Conservation (phyloP, 2,797 vertebrate genomes). For the Rhodeus uyekii region DNA sequence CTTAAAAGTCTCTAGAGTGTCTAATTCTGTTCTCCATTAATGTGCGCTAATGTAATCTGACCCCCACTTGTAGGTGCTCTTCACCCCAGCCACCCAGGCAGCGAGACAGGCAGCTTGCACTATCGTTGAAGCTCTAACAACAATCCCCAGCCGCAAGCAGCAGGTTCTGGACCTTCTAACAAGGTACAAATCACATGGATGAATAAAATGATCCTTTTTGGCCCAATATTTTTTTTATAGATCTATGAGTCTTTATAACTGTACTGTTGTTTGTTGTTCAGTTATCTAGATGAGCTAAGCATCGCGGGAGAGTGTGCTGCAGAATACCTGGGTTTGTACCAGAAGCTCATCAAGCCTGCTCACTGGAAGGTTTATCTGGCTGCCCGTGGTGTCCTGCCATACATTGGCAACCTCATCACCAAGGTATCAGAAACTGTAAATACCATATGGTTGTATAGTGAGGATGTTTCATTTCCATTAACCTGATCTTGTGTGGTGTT, state of each 20-base stretch:
- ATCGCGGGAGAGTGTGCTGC: slow-evolving; percentile 95
- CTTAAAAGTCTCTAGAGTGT: not conserved
- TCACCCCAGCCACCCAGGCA: slow-evolving; percentile 96
- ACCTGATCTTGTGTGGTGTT: not conserved
- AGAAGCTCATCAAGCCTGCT: slow-evolving; percentile 95
- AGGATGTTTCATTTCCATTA: not conserved
- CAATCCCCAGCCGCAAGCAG: slow-evolving; percentile 95
- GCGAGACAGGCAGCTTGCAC: slow-evolving; percentile 96
- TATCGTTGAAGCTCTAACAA: slow-evolving; percentile 94
- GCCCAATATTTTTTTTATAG: not conserved
- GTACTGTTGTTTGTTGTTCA: slow-evolving; percentile 59
- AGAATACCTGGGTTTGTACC: slow-evolving; percentile 94
- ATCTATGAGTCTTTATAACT: not conserved
- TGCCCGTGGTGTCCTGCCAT: slow-evolving; percentile 93
- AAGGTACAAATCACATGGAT: slow-evolving; percentile 75
- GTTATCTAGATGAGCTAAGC: slow-evolving; percentile 96
- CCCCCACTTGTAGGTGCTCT: slow-evolving; percentile 84
- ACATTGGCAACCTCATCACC: slow-evolving; percentile 96
- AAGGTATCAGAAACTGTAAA: slow-evolving; percentile 78
- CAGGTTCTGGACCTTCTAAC: slow-evolving; percentile 97
- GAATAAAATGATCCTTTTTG: not conserved
- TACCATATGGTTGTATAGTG: not conserved
- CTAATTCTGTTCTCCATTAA: not conserved
- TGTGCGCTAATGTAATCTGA: not conserved
- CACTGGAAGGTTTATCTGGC: slow-evolving; percentile 99